These are phyloP conservation scores for Chrysodeixis includens DNA, from an alignment of 2,888 invertebrate genomes.

Conservation along the genomic window DNA sequence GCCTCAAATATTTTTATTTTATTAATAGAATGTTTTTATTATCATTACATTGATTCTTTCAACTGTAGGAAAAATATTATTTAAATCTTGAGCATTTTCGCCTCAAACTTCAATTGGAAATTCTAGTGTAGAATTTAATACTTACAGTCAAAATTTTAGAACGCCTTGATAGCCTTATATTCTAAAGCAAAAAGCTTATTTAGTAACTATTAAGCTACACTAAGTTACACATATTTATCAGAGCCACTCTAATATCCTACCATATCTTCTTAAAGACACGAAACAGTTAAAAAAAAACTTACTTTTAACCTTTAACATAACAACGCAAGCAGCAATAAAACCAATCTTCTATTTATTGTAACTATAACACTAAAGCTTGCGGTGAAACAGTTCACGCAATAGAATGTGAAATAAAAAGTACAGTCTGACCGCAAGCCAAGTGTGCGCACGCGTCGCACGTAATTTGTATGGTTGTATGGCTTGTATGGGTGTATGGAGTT, in stretches of 20 bases:
- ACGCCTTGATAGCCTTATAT: no score
- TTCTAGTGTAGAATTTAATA: no score
- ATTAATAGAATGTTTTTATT: slow-evolving; percentile 17
- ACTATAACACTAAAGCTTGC: slow-evolving; percentile 57
- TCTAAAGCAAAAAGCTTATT: no score
- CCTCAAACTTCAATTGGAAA: no score
- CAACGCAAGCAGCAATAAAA: slow-evolving; percentile 15
- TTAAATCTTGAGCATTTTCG: no score
- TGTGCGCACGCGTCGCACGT: slow-evolving; percentile 58
- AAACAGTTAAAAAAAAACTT: no score
- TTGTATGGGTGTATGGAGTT: slow-evolving; percentile 46
- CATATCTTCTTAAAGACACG: no score
- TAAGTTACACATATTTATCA: no score
- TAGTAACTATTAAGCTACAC: no score
- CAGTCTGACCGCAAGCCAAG: slow-evolving; percentile 73
- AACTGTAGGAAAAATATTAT: no score
- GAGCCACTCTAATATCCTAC: no score
- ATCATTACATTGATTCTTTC: slow-evolving; percentile 29
- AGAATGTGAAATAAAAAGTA: slow-evolving; percentile 69
- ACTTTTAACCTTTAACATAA: not conserved
- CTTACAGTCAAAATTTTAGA: no score
- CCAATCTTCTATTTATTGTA: slow-evolving; percentile 29
- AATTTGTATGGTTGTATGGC: slow-evolving; percentile 11
- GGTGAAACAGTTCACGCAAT: slow-evolving; percentile 77
- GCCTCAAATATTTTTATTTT: slow-evolving; percentile 41